Evolutionary conservation across 2,797 vertebrate species (phyloP), one percentile per base, ranked within the genome.

Genomic region (Xerus rutilus): DNA sequence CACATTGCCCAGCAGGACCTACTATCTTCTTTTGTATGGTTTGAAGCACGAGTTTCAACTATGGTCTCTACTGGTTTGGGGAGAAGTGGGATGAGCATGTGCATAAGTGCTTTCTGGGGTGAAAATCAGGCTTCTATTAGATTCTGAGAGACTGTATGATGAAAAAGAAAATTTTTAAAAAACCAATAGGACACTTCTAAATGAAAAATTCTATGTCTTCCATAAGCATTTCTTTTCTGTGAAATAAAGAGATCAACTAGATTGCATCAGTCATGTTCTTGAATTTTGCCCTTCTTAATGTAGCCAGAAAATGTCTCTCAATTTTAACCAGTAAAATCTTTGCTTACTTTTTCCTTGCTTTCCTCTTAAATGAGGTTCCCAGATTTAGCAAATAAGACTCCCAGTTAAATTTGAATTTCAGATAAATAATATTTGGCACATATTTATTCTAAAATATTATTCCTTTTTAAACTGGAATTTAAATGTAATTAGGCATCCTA

Each of bases 391-490:
- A 86, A 88, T 83, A 87, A 76, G 18, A 74, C 15, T 81, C 30
- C 11, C 32, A 81, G 49, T n/a, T 39, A 82, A 62, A 86, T 87
- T 74, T 96, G 62, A 86, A 82, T 64, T 86, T 76, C 43, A 87
- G 84, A 72, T 73, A 86, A 59, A 74, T 85, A 65, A 62, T 86
- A 90, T 73, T 70, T 94, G 67, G n/a, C 30, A 76, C n/a, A 43
- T 72, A 67, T 89, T 84, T 81, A 62, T 92, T 54, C 47, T 43
- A 89, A 84, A 94, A 65, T 30, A 83, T 35, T 91, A 83, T 84
- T 89, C 70, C 7, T 86, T 69, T 76, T 67, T 91, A 21, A 91
- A 79, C 47, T 88, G 54, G 72, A 92, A 54, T 91, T 87, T 5
- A 57, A 49, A 64, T 78, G 86, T 79, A 93, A 89, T 28, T n/a